Evolutionary conservation across 2,888 invertebrate genomes (phyloP).

Genomic region (Apamea sordens): DNA sequence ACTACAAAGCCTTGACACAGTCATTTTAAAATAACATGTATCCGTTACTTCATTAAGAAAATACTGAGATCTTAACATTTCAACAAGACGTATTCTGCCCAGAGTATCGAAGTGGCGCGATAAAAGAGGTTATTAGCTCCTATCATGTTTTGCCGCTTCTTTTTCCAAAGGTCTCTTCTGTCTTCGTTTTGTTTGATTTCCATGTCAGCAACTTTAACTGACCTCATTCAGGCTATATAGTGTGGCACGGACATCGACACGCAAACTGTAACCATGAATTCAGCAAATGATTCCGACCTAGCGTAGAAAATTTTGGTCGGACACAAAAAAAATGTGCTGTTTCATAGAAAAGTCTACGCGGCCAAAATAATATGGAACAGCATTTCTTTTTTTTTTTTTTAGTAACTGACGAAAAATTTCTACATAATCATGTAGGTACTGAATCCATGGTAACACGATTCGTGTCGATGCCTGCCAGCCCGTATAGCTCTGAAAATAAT

Average conservation of each 20-base stretch:
- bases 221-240: background rate
- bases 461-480: no score
- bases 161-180: background rate
- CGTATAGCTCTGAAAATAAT: background rate
- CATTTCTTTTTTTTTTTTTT: no score
- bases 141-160: background rate
- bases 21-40: slow-evolving; percentile 23
- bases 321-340: no score
- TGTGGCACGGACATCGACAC: no score
- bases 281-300: no score
- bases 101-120: background rate
- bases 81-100: background rate
- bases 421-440: no score
- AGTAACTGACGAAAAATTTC: background rate
- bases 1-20: slow-evolving; percentile 43
- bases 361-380: no score
- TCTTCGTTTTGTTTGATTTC: background rate
- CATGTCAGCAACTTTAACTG: background rate
- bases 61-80: slow-evolving; percentile 15
- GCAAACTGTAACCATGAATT: background rate
- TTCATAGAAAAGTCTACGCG: no score
- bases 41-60: slow-evolving; percentile 14
- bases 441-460: no score
- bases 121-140: background rate
- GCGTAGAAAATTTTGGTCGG: no score